phyloP scores from a whole-genome alignment of 2,113 vertebrate genomes.

The Trogon surrucura region DNA sequence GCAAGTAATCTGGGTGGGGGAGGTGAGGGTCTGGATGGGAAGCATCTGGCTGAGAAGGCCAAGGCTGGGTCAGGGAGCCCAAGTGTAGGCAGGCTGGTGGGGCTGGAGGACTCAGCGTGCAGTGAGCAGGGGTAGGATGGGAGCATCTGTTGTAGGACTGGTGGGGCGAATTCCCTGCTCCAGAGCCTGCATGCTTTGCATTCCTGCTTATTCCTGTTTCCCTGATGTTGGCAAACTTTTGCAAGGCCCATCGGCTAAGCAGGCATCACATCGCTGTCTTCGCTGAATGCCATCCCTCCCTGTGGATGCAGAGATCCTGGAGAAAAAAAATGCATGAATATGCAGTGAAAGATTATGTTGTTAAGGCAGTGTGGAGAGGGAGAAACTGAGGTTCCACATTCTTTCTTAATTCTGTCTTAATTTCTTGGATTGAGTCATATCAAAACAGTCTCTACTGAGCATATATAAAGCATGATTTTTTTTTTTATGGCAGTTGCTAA shows the following conservation, averaged over 20 bases:
- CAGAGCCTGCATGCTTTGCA: not conserved
- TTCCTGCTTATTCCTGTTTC: not conserved
- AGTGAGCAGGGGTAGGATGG: not conserved
- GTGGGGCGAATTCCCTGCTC: not conserved
- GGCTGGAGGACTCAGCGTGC: not conserved
- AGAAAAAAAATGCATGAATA: not conserved
- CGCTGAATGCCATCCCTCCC: not conserved
- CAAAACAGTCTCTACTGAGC: not conserved
- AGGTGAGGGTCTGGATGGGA: not conserved
- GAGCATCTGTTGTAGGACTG: rapidly evolving
- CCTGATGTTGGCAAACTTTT: not conserved
- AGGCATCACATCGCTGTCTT: not conserved
- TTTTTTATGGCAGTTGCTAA: not conserved
- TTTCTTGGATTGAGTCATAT: not conserved
- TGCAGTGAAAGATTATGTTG: not conserved
- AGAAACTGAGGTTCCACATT: not conserved
- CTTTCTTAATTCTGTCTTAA: not conserved
- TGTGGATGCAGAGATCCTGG: not conserved
- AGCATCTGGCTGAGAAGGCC: not conserved
- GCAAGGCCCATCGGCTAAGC: not conserved
- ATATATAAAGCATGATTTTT: not conserved
- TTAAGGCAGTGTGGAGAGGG: not conserved
- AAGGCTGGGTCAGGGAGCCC: not conserved
- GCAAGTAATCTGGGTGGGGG: not conserved
- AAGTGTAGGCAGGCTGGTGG: not conserved